These are phyloP conservation scores for Enteromius treurensis DNA, from an alignment of 2,797 vertebrate genomes.

Conservation along the genomic window DNA sequence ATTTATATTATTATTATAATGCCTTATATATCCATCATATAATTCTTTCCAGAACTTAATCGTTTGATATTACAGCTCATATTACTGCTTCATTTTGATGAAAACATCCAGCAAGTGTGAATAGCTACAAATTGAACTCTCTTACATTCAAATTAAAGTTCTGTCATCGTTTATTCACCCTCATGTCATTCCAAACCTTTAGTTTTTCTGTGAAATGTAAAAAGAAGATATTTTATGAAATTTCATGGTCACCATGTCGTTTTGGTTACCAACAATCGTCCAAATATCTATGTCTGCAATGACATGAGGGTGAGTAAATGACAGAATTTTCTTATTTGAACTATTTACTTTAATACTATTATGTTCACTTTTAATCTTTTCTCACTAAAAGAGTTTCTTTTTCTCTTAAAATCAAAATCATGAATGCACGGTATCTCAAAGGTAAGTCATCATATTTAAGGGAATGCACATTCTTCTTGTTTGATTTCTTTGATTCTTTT, in stretches of 20 bases:
- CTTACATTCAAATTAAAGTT: not conserved
- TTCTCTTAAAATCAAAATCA: not conserved
- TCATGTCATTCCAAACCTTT: not conserved
- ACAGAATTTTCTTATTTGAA: not conserved
- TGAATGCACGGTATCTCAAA: not conserved
- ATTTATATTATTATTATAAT: not conserved
- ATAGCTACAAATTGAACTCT: not conserved
- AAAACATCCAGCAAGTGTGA: not conserved
- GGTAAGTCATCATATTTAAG: not conserved
- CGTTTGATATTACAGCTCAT: not conserved
- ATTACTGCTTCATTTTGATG: not conserved
- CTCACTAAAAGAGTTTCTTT: not conserved
- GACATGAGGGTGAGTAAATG: not conserved
- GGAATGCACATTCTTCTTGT: slow-evolving; percentile 26
- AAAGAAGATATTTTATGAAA: not conserved
- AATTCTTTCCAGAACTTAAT: not conserved
- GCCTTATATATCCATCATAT: not conserved
- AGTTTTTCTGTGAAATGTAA: not conserved
- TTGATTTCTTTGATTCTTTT: slow-evolving; percentile 21
- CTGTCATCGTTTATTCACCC: not conserved
- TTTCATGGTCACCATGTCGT: not conserved
- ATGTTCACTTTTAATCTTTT: not conserved
- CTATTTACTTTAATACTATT: not conserved
- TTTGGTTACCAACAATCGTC: not conserved
- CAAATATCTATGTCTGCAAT: not conserved